Evolutionary conservation across 2,113 vertebrate species (phyloP), one percentile per base, ranked within the genome.

Genomic region (Archocentrus centrarchus): DNA sequence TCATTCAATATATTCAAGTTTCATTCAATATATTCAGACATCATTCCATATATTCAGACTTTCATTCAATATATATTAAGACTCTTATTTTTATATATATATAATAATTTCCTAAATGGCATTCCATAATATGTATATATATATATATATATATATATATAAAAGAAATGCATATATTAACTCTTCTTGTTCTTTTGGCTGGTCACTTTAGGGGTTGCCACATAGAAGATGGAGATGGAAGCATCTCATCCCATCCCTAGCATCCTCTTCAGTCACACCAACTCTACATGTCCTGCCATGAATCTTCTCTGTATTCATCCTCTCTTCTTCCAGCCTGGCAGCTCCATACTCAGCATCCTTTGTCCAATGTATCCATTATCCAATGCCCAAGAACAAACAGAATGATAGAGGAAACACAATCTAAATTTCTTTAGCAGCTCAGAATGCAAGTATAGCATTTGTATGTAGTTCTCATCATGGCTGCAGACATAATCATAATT

Each of bases 401-500:
- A 22, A 55, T 2, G 57, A 32, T n/a, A 5, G 32, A 22, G 1
- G 6, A 47, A 55, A 63, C 18, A 55, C 79, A 59, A 79, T 59
- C 62, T 35, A 30, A 82, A 84, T 83, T 59, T 39, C 41, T 86
- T 39, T 37, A 78, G 79, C 30, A 22, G 62, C 66, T 84, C 20
- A 63, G 78, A 84, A 63, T 76, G 47, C 60, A 75, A 82, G 73
- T 63, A 3, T 10, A 37, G 47, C 53, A 1, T 24, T 73, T 76
- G 44, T 70, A 20, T 30, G 55, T 53, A 68, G 83, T 85, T 83
- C 1, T n/a, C 80, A 13, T 73, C 59, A 11, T 1, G 41, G 86
- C 81, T 84, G 84, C 86, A 87, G 82, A 86, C 59, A 79, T 83
- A 75, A 84, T 80, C 84, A 79, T 14, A 37, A 59, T 82, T 8